These are phyloP conservation scores for Tympanuchus pallidicinctus DNA, from an alignment of 2,113 vertebrate genomes.

Conservation along the genomic window DNA sequence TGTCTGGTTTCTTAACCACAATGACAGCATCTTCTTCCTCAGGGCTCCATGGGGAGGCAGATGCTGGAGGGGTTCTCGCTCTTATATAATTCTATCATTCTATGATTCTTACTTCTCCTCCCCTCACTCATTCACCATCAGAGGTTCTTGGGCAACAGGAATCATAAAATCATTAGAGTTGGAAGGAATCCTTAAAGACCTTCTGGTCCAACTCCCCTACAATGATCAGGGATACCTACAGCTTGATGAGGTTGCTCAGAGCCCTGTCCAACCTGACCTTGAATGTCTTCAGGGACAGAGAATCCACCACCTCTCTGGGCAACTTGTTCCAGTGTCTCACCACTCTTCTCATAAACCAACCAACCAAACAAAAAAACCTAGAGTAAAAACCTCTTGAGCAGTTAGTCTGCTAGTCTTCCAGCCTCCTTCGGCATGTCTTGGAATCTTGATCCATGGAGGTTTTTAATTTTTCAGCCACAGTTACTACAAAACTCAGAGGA, in stretches of 20 bases:
- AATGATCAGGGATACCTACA: no score
- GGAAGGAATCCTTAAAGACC: no score
- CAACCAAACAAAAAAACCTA: neutral
- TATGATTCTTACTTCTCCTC: neutral
- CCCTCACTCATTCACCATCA: neutral
- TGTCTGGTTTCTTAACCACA: conserved; percentile 65
- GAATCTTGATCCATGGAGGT: neutral
- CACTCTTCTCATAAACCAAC: neutral
- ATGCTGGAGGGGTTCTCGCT: conserved; percentile 24
- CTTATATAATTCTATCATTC: no score
- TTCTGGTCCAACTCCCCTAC: no score
- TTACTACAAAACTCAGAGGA: neutral
- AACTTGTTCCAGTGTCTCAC: no score
- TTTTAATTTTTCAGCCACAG: neutral
- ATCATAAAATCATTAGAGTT: neutral
- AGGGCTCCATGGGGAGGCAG: neutral
- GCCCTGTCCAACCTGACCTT: no score
- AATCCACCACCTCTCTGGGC: no score
- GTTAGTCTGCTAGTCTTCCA: neutral
- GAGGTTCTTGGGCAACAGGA: neutral
- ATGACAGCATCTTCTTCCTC: conserved; percentile 50
- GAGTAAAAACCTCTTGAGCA: neutral
- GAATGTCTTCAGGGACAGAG: no score
- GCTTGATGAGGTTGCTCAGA: no score
- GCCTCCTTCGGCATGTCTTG: accelerated